Percentiles rank a stretch among this genome's conserved stretches.
phyloP scores from a whole-genome alignment of 2,113 vertebrate genomes.

The Onychostoma macrolepis region DNA sequence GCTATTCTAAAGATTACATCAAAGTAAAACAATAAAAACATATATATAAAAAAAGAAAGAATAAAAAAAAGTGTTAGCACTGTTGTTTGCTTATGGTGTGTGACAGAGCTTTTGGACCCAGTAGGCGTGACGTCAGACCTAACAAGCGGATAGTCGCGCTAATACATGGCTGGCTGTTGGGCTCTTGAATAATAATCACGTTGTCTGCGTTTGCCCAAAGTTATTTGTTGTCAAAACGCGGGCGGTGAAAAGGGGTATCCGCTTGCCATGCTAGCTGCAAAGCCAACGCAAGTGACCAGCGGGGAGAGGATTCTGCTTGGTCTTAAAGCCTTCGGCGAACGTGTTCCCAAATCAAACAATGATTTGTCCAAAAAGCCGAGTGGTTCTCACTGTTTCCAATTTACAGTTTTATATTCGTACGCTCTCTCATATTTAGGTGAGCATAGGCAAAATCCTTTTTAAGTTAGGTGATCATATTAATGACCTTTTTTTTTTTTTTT shows the following conservation, averaged over 20 bases:
- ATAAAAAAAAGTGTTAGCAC: not conserved
- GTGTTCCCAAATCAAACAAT: not conserved
- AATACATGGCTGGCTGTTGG: not conserved
- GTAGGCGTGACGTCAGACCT: not conserved
- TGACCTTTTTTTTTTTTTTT: too few species aligned
- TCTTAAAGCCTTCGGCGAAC: not conserved
- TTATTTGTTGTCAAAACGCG: not conserved
- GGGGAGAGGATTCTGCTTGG: not conserved
- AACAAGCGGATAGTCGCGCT: not conserved
- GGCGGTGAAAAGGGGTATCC: not conserved
- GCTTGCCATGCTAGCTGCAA: not conserved
- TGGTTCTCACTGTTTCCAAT: not conserved
- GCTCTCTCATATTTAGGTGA: not conserved
- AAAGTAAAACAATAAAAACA: not conserved
- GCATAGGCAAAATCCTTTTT: not conserved
- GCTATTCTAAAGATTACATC: not conserved
- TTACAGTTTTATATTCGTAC: not conserved
- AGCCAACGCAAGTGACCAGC: not conserved
- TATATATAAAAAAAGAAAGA: too few species aligned
- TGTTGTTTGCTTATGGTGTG: not conserved
- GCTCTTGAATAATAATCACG: not conserved
- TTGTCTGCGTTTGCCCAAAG: not conserved
- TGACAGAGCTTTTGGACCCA: not conserved
- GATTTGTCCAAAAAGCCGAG: not conserved
- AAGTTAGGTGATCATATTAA: not conserved